Conservation (phyloP, 1,140 invertebrate genomes). For the Atopsyche davidsoni region DNA sequence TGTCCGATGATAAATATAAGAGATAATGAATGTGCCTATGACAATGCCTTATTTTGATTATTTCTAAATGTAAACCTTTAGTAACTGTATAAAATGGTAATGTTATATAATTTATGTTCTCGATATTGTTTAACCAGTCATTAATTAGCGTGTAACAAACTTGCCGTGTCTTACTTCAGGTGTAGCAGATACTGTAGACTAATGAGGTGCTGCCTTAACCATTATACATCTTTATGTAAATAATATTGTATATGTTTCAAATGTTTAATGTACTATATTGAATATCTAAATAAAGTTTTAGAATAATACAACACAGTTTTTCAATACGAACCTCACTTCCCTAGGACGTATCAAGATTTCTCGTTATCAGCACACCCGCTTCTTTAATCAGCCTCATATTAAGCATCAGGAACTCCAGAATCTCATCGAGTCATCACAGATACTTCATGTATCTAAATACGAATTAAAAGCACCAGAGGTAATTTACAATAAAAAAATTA, state of each 20-base stretch:
- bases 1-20: too few species aligned
- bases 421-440: too few species aligned
- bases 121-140: slow-evolving; percentile 1
- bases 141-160: slow-evolving; percentile 4
- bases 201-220: slow-evolving; percentile 1
- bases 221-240: slow-evolving; percentile 14
- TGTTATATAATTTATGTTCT: neutral
- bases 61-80: neutral
- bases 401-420: too few species aligned
- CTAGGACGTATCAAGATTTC: too few species aligned
- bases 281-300: slow-evolving; percentile 18
- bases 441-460: too few species aligned
- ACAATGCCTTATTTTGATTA: neutral
- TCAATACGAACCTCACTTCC: too few species aligned
- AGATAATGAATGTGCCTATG: neutral
- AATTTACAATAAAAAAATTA: too few species aligned
- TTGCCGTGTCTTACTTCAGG: neutral
- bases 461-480: too few species aligned
- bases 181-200: neutral
- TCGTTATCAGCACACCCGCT: too few species aligned
- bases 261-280: slow-evolving; percentile 21
- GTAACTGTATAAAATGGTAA: neutral
- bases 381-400: too few species aligned
- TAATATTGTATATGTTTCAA: slow-evolving; percentile 20
- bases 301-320: too few species aligned